A percentile compares a stretch with the other conserved stretches of the same genome.
These are phyloP conservation scores for Platerodrilus igneus DNA, from an alignment of 2,888 invertebrate genomes.

Conservation along the genomic window DNA sequence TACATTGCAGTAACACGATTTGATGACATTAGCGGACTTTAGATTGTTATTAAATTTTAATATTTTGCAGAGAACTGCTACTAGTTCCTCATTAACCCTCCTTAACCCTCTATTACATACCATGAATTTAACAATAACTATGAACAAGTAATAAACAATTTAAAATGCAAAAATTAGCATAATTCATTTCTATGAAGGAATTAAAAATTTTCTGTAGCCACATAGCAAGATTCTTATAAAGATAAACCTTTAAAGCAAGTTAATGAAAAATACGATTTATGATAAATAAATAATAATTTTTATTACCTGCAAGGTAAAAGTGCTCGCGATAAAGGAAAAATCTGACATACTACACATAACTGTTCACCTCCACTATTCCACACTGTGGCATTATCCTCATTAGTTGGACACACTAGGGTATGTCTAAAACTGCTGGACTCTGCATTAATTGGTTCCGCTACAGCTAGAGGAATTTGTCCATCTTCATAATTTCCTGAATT, in stretches of 20 bases:
- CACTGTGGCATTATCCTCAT: constrained; percentile 49
- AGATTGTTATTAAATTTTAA: no score
- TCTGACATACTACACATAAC: constrained; percentile 79
- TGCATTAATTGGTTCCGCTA: constrained; percentile 53
- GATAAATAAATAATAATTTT: constrained; percentile 1
- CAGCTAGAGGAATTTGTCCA: constrained; percentile 50
- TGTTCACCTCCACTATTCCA: constrained; percentile 58
- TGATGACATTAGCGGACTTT: no score
- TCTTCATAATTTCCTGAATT: constrained; percentile 56
- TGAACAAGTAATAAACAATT: no score
- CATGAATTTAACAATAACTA: no score
- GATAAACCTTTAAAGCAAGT: neutral
- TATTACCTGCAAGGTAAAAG: constrained; percentile 66
- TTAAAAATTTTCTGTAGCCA: no score
- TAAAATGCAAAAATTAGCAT: no score
- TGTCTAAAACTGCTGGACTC: constrained; percentile 39
- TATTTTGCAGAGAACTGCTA: no score
- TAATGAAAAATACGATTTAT: neutral
- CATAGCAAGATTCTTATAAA: no score
- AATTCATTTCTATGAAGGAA: no score
- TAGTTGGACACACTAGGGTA: constrained; percentile 42
- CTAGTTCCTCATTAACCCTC: no score
- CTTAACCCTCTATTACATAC: no score
- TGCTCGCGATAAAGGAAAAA: constrained; percentile 70
- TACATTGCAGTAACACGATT: no score